These are phyloP conservation scores for Drosophila yakuba DNA, from an alignment of 1,140 invertebrate species.

Conservation along the genomic window DNA sequence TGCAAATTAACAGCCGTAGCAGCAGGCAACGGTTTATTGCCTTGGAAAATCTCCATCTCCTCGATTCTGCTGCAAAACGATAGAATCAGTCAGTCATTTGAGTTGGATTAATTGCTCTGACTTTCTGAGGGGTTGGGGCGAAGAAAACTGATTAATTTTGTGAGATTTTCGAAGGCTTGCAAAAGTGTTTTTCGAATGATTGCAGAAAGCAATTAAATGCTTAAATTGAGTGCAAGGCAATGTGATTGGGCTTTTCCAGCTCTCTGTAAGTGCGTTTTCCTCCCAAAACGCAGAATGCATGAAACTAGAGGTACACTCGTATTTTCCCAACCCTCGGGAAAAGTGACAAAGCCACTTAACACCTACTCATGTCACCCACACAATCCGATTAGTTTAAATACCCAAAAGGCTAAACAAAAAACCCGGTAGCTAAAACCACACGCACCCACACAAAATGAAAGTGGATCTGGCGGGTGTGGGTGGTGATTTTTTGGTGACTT, in stretches of 20 bases:
- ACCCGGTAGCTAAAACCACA: conserved; percentile 54
- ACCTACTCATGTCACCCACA: conserved; percentile 82
- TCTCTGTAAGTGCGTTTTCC: neutral
- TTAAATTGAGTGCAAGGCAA: conserved; percentile 65
- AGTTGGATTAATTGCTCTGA: conserved; percentile 71
- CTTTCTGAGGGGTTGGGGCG: conserved; percentile 19
- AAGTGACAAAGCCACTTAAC: conserved; percentile 82
- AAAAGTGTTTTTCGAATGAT: conserved; percentile 33
- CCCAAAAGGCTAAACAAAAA: conserved; percentile 80
- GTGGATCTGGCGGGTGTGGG: conserved; percentile 13
- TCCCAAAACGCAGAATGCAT: neutral
- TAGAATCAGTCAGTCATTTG: conserved; percentile 72
- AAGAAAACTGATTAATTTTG: conserved; percentile 67
- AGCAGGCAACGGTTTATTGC: conserved; percentile 66
- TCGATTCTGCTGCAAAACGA: conserved; percentile 9
- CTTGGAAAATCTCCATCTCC: conserved; percentile 8
- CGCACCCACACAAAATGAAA: conserved; percentile 27
- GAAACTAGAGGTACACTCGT: conserved; percentile 8
- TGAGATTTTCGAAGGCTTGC: conserved; percentile 51
- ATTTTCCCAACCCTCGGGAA: conserved; percentile 52
- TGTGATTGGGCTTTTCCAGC: conserved; percentile 25
- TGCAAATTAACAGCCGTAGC: conserved; percentile 81
- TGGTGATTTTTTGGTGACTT: conserved; percentile 62
- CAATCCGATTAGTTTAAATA: conserved; percentile 83
- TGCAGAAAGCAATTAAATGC: conserved; percentile 72